Conservation (phyloP, 35 echinoderm and acorn worm species). For the Acanthaster planci region DNA sequence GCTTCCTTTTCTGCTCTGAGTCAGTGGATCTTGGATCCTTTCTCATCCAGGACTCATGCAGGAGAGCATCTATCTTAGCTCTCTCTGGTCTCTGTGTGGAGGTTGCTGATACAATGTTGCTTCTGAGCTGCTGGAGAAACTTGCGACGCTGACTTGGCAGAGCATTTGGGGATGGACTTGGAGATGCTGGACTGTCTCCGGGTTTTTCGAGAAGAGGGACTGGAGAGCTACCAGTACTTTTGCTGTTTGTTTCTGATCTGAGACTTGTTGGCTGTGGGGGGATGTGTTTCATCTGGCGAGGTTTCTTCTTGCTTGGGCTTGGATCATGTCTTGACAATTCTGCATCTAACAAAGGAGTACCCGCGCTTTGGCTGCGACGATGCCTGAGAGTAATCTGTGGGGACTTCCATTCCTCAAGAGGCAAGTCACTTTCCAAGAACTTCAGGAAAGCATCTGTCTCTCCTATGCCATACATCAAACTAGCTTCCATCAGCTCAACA, state of each 20-base stretch:
- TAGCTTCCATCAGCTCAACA: slow-evolving; percentile 90
- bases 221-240: too few relatives aligned
- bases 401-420: slow-evolving; percentile 68
- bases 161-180: neutral
- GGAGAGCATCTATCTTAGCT: slow-evolving; percentile 50
- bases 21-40: slow-evolving; percentile 53
- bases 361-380: neutral
- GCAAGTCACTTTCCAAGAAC: slow-evolving; percentile 77
- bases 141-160: slow-evolving; percentile 66
- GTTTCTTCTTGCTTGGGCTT: slow-evolving; percentile 14
- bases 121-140: slow-evolving; percentile 62
- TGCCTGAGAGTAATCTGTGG: slow-evolving; percentile 15
- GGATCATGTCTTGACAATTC: neutral
- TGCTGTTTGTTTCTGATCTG: neutral
- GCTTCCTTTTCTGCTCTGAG: slow-evolving; percentile 41
- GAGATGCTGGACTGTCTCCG: neutral
- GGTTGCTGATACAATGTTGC: slow-evolving; percentile 53
- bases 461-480: slow-evolving; percentile 95
- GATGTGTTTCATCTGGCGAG: neutral
- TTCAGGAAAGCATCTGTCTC: slow-evolving; percentile 91
- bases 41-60: slow-evolving; percentile 60
- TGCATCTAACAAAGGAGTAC: neutral
- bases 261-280: neutral
- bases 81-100: slow-evolving; percentile 25
- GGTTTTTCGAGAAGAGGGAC: neutral